phyloP scores from a whole-genome alignment of 1,140 invertebrate species.

The Drosophila watanabei region DNA sequence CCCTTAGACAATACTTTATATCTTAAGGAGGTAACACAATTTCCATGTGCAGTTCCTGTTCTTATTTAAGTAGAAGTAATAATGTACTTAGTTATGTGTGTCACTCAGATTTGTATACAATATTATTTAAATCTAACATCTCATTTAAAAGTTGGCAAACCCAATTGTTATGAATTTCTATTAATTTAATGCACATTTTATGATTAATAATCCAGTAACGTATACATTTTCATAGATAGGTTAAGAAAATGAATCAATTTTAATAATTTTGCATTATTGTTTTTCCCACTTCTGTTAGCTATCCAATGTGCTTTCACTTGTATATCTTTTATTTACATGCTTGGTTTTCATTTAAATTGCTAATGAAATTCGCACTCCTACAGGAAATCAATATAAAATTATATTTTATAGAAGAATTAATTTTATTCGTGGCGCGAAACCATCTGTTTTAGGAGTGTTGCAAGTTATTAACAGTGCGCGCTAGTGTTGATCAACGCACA shows the following conservation, averaged over 20 bases:
- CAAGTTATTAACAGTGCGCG: neutral
- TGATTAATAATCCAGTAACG: neutral
- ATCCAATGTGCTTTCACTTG: neutral
- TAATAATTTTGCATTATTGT: neutral
- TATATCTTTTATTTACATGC: neutral
- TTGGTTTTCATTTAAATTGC: neutral
- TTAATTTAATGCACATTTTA: too few relatives aligned
- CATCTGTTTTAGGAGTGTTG: constrained; percentile 16
- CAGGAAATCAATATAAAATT: too few relatives aligned
- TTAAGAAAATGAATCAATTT: neutral
- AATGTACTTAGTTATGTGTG: too few relatives aligned
- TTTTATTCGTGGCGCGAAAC: constrained; percentile 16
- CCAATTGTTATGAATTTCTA: too few relatives aligned
- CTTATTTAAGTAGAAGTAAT: neutral
- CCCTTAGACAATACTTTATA: constrained; percentile 2
- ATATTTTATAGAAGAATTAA: neutral
- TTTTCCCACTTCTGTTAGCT: neutral
- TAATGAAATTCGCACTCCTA: neutral
- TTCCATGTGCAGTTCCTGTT: neutral
- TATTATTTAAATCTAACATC: too few relatives aligned
- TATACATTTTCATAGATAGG: neutral
- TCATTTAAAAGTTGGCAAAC: too few relatives aligned
- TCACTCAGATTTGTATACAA: neutral
- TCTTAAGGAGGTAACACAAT: neutral
- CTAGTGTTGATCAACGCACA: constrained; percentile 14